Evolutionary conservation across 2,888 invertebrate genomes (phyloP), one percentile per base, ranked within the genome.

Genomic region (Brachylomia viminalis): DNA sequence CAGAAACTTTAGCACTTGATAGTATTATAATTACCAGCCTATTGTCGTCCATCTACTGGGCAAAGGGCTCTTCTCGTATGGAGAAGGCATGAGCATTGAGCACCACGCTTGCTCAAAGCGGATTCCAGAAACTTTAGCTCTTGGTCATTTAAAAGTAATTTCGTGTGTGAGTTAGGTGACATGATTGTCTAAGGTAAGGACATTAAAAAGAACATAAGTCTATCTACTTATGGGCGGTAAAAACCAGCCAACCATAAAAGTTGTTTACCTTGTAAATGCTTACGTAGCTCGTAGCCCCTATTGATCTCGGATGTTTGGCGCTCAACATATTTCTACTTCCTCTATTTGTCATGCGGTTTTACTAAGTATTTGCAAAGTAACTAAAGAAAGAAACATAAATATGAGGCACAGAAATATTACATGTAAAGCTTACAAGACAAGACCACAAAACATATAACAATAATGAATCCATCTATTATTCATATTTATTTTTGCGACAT

Each of bases 281-380:
- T 45, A 45, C 27, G 15, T 23, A 30, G 1, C 6, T 27, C 33
- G 10, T 61, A 68, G n/a, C n/a, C n/a, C n/a, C n/a, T 11, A 52
- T 58, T 54, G 45, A 59, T 69, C 33, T 27, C 54, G 66, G 69
- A 70, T 80, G 47, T 80, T 64, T 83, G 52, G 6, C 17, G 7
- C 52, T 67, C n/a, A 17, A 70, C 47, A 52, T 70, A 56, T 77
- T 61, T 52, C 38, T 45, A 68, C 61, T 80, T 83, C 80, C 83
- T 77, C 13, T 3, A 45, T 23, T 52, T 38, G 33, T 13, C 15
- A 17, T 69, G 52, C 17, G 58, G 64, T 69, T 38, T 83, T 83
- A 54, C 68, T 33, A 3, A 77, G 58, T 45, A 83, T 52, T 49
- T 11, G 6, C 54, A 33, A 70, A 27, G 49, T 62, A 38, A 62